Evolutionary conservation across 1,140 invertebrate genomes (phyloP), one percentile per base, ranked within the genome.

Genomic region (Nasonia longicornis): DNA sequence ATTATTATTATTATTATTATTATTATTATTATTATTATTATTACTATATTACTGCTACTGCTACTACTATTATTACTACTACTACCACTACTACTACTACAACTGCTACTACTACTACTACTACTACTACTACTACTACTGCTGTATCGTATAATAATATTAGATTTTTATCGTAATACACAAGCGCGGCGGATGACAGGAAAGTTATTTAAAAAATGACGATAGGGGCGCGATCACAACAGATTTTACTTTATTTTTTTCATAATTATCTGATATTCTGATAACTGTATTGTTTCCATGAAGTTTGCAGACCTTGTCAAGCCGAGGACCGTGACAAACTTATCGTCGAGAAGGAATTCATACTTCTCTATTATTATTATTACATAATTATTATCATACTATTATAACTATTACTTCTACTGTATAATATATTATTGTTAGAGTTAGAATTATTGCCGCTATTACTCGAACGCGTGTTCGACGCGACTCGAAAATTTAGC

Each of bases 1-100:
- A 81, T 84, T 82, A 72, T 72, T 72, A 69, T 35, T 69, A 69
- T 69, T 69, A 69, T 3, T 69, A 69, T 31, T 69, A 31, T 29
- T 35, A 70, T 69, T 69, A 69, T 69, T 69, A 69, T 12, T 20
- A 20, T 20, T 69, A 69, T 69, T 69, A 29, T 29, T 48, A 42
- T 38, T 35, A 58, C 52, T 20, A 2, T 20, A 58, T n/a, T 58
- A 58, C 52, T 58, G 16, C 48, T 52, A 52, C 48, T 52, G 16
- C 48, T 16, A 52, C 48, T 52, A 52, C 48, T 52, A 52, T 69
- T 31, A 69, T 69, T 69, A 69, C 14, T 69, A 69, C 22, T 26
- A 69, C 45, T 48, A 48, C 3, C n/a, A n/a, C 16, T n/a, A 58
- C 52, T 58, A n/a, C n/a, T 58, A 58, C 52, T 58, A n/a, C 52